Conservation (phyloP, 2,888 invertebrate genomes). For the Ormyrus nitidulus region DNA sequence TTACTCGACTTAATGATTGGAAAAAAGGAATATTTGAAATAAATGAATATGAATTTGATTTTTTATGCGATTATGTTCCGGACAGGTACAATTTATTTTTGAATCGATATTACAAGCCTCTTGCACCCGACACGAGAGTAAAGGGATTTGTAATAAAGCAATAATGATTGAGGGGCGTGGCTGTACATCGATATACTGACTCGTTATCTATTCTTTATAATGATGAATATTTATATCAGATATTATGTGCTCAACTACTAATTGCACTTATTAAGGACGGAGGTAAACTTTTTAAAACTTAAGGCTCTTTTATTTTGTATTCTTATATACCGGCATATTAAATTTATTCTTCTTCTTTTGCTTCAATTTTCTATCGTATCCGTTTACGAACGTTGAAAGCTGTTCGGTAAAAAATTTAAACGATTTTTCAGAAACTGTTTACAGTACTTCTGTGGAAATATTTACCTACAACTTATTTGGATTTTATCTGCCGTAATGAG, state of each 20-base stretch:
- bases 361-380: no score
- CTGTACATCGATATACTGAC: conserved; percentile 14
- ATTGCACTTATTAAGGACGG: conserved; percentile 6
- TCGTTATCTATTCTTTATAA: conserved; percentile 30
- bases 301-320: no score
- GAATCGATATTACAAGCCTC: conserved; percentile 6
- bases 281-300: no score
- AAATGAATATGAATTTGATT: conserved; percentile 31
- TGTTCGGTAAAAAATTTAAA: no score
- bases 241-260: background rate
- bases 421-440: no score
- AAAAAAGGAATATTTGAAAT: background rate
- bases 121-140: conserved; percentile 16
- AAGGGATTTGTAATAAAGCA: conserved; percentile 37
- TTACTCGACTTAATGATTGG: conserved; percentile 1
- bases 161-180: conserved; percentile 40
- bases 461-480: no score
- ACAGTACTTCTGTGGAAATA: no score
- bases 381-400: no score
- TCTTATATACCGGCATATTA: no score
- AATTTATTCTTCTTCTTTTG: no score
- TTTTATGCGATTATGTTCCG: conserved; percentile 30
- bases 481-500: no score
- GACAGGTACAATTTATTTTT: conserved; percentile 30
- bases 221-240: no score